A percentile compares a stretch with the other conserved stretches of the same genome.
Evolutionary conservation across 2,113 vertebrate species (phyloP).

Genomic region (Microtus richardsoni): DNA sequence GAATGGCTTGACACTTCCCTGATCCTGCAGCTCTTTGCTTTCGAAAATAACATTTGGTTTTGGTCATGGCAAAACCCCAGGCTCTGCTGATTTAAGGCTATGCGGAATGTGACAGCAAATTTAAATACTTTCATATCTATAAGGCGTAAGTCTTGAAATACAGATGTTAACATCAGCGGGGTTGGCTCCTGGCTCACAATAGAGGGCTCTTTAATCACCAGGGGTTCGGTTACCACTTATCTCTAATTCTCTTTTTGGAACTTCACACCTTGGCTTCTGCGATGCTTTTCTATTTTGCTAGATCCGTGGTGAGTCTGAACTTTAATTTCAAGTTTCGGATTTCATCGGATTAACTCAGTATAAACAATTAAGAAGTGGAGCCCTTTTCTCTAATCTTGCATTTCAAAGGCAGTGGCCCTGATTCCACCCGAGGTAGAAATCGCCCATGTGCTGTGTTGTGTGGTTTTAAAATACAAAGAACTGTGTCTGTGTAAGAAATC

Average conservation of each 20-base stretch:
- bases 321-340: conserved; percentile 18
- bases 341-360: not conserved
- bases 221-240: not conserved
- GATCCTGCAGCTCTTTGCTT: conserved; percentile 79
- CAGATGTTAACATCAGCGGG: conserved; percentile 21
- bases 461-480: not conserved
- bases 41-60: conserved; percentile 85
- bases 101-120: conserved; percentile 57
- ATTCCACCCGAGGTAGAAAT: not conserved
- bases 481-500: not conserved
- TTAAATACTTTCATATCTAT: conserved; percentile 65
- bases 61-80: conserved; percentile 72
- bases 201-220: not conserved
- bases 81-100: conserved; percentile 78
- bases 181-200: not conserved
- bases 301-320: not conserved
- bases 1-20: conserved; percentile 82
- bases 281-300: conserved; percentile 14
- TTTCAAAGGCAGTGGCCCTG: not conserved
- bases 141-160: conserved; percentile 13
- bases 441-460: not conserved
- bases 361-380: conserved; percentile 43
- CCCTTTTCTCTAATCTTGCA: conserved; percentile 4
- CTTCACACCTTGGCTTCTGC: not conserved
- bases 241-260: conserved; percentile 52